Base-by-base conservation (phyloP, 2,888 invertebrate genomes). In the Sylvicola cinctus region DNA sequence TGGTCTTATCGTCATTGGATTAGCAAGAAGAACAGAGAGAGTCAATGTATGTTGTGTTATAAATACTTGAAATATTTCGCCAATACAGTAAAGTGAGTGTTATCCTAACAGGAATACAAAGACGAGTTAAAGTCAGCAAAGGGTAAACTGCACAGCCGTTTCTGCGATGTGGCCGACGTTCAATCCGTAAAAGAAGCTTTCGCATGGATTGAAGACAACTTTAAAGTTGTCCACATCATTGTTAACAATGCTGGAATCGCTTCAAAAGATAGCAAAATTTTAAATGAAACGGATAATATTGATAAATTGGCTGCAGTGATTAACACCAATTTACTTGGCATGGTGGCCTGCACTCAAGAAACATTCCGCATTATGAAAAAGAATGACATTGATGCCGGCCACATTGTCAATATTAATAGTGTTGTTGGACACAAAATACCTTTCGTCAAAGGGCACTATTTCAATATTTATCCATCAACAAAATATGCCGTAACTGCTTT, bases 201-300 rank as follows among this genome's bases (percentile, higher is more conserved):
- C 46, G 48, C 55, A 23, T 55, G 53, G 51, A 60, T 66, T 30
- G 58, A 64, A 14, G 40, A 53, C n/a, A 49, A 58, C 2, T 43
- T 65, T 3, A 70, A 69, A 1, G 62, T 63, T 7, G 55, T 68
- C 16, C 65, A 69, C 44, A 57, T 73, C 4, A 53, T 70, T 36
- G 48, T 73, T 3, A 72, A 72, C 45, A 69, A 68, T 44, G 71
- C 71, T 3, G 71, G 64, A 3, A 45, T 62, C 1, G 46, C 40
- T 44, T 3, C 37, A 2, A 2, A 28, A 23, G 40, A 40, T 3
- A 31, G 42, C 3, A 32, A 49, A 23, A 38, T 39, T 30, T 8
- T 25, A 8, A 8, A 8, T 25, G 41, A 43, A 6, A 40, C 43
- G 32, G 40, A 43, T 14, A 35, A 36, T 13, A 29, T 33, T 2